Evolutionary conservation across 2,113 vertebrate genomes (phyloP).

Genomic region (Lycaon pictus): DNA sequence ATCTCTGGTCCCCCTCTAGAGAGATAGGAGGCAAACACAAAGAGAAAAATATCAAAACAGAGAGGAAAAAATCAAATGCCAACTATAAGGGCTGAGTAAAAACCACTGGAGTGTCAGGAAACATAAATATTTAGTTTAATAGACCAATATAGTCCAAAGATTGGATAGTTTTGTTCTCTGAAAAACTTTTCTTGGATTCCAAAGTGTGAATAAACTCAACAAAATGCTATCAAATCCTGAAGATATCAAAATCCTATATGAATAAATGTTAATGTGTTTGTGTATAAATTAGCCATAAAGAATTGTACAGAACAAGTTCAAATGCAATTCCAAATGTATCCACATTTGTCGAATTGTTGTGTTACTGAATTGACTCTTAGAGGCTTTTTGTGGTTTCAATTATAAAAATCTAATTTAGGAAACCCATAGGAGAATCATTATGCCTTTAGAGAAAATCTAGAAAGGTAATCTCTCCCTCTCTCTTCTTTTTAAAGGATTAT

Average conservation of each 20-base stretch:
- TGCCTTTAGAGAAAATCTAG: not conserved
- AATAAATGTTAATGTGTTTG: conserved; percentile 2
- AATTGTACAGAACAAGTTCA: not conserved
- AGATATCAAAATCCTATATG: not conserved
- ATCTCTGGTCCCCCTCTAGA: not conserved
- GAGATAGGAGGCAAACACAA: not conserved
- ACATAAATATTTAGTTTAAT: not conserved
- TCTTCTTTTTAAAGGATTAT: not conserved
- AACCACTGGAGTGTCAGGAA: not conserved
- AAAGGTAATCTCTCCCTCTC: not conserved
- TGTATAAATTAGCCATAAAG: not conserved
- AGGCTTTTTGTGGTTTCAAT: conserved; percentile 15
- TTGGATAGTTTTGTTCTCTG: not conserved
- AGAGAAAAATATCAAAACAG: not conserved
- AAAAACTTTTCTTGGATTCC: not conserved
- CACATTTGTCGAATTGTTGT: not conserved
- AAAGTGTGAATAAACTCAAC: not conserved
- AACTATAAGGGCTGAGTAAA: not conserved
- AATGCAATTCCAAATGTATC: conserved; percentile 52
- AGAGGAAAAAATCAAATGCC: not conserved
- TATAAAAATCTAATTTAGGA: conserved; percentile 14
- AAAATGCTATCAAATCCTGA: not conserved
- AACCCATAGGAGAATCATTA: not conserved
- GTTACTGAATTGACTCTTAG: not conserved
- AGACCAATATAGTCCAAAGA: not conserved